These are phyloP conservation scores for Macrotis lagotis DNA, from an alignment of 2,113 vertebrate genomes.

Conservation along the genomic window DNA sequence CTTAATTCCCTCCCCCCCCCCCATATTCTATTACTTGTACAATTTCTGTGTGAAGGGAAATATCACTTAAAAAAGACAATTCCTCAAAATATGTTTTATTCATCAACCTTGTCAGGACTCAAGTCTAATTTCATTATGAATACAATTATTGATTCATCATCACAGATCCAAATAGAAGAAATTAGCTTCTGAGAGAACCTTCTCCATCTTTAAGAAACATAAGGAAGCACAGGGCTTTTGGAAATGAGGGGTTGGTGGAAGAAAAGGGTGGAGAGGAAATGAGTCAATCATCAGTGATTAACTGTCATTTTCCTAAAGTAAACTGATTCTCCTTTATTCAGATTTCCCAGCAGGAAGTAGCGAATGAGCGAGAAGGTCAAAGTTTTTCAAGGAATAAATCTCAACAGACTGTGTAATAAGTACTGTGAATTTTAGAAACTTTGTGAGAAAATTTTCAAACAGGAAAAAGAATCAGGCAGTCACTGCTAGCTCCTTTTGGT, in stretches of 20 bases:
- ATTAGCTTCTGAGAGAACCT: slow-evolving; percentile 25
- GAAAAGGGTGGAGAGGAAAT: not conserved
- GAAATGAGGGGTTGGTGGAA: accelerated
- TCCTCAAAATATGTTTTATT: slow-evolving; percentile 56
- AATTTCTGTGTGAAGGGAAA: not conserved
- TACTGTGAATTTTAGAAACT: slow-evolving; percentile 51
- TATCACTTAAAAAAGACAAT: not conserved
- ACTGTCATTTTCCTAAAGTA: slow-evolving; percentile 40
- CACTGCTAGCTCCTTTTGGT: slow-evolving; percentile 59
- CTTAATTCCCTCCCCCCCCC: not conserved
- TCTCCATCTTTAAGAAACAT: slow-evolving; percentile 41
- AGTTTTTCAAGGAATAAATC: slow-evolving; percentile 59
- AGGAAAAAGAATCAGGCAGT: slow-evolving; percentile 54
- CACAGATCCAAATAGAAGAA: slow-evolving; percentile 47
- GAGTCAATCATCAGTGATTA: slow-evolving; percentile 36
- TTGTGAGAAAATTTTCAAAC: slow-evolving; percentile 24
- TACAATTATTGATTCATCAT: slow-evolving; percentile 42
- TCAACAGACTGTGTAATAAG: slow-evolving; percentile 52
- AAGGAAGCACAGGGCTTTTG: not conserved
- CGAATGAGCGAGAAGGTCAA: slow-evolving; percentile 34
- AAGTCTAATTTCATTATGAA: slow-evolving; percentile 15
- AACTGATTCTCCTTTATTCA: slow-evolving; percentile 69
- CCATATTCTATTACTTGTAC: not conserved
- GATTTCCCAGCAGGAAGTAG: slow-evolving; percentile 17
- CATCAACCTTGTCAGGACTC: slow-evolving; percentile 39